Conservation (phyloP, 1,140 invertebrate genomes). For the Monomorium pharaonis region DNA sequence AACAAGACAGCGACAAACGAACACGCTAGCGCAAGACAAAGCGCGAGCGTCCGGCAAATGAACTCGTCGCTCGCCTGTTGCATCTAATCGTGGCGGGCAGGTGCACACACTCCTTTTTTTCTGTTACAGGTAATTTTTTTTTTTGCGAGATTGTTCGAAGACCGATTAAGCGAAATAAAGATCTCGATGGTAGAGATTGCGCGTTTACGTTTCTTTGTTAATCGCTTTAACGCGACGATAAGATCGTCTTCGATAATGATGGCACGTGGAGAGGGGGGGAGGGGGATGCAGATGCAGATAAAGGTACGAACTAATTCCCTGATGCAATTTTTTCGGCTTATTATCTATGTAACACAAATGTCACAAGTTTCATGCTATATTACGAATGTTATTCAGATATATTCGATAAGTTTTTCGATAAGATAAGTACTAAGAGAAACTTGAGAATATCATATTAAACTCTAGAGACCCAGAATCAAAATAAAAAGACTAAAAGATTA, state of each 20-base stretch:
- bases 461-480: not conserved
- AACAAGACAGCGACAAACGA: constrained; percentile 15
- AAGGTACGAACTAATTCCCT: not conserved
- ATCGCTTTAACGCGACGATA: constrained; percentile 22
- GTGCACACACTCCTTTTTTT: constrained; percentile 2
- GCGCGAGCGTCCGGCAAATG: constrained; percentile 16
- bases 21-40: constrained; percentile 16
- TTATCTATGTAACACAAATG: constrained; percentile 6
- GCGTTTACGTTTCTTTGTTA: constrained; percentile 11
- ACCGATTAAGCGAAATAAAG: constrained; percentile 15
- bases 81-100: constrained; percentile 43
- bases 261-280: not conserved
- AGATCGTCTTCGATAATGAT: constrained; percentile 33
- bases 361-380: not conserved
- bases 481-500: not conserved
- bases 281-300: constrained; percentile 35
- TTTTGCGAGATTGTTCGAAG: not conserved
- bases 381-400: not conserved
- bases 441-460: not conserved
- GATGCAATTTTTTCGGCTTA: constrained; percentile 21
- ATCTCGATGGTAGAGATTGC: not conserved
- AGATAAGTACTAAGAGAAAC: not conserved
- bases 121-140: not conserved
- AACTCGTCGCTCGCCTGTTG: constrained; percentile 33
- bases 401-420: not conserved